A percentile compares a stretch with the other conserved stretches of the same genome.
Evolutionary conservation across 2,888 invertebrate species (phyloP).

Genomic region (Helleia helle): DNA sequence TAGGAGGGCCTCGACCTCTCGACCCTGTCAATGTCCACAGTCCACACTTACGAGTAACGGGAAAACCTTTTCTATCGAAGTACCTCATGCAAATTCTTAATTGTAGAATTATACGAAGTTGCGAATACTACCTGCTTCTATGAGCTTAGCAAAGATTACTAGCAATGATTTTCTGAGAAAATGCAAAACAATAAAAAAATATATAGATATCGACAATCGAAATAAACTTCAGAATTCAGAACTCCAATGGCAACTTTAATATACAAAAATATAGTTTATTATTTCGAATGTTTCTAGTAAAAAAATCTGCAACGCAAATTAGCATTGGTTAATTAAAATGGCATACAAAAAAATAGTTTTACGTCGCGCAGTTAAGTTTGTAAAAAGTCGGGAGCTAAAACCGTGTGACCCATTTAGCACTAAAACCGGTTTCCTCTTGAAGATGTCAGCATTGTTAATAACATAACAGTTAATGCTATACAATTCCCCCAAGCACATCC

Average conservation of each 20-base stretch:
- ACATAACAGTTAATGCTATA: slow-evolving; percentile 65
- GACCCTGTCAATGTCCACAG: slow-evolving; percentile 65
- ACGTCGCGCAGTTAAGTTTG: slow-evolving; percentile 8
- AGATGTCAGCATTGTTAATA: slow-evolving; percentile 62
- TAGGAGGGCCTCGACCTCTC: slow-evolving; percentile 59
- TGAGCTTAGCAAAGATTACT: too few species aligned
- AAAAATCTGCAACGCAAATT: too few species aligned
- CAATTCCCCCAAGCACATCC: slow-evolving; percentile 57
- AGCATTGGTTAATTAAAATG: slow-evolving; percentile 23
- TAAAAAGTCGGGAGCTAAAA: slow-evolving; percentile 61
- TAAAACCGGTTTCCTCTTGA: slow-evolving; percentile 69
- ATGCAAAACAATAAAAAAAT: too few species aligned
- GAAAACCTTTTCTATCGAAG: slow-evolving; percentile 48
- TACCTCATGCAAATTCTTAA: slow-evolving; percentile 12
- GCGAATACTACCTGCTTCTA: not conserved
- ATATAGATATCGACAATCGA: too few species aligned
- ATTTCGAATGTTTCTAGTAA: too few species aligned
- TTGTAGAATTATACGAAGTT: slow-evolving; percentile 12
- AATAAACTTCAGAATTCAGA: too few species aligned
- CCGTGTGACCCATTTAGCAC: slow-evolving; percentile 72
- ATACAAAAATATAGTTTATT: too few species aligned
- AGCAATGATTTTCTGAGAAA: too few species aligned
- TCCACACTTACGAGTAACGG: slow-evolving; percentile 64
- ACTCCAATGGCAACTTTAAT: too few species aligned
- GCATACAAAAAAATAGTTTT: not conserved